Evolutionary conservation across 1,140 invertebrate species (phyloP), one percentile per base, ranked within the genome.

Genomic region (Akabosia matsudoensis): DNA sequence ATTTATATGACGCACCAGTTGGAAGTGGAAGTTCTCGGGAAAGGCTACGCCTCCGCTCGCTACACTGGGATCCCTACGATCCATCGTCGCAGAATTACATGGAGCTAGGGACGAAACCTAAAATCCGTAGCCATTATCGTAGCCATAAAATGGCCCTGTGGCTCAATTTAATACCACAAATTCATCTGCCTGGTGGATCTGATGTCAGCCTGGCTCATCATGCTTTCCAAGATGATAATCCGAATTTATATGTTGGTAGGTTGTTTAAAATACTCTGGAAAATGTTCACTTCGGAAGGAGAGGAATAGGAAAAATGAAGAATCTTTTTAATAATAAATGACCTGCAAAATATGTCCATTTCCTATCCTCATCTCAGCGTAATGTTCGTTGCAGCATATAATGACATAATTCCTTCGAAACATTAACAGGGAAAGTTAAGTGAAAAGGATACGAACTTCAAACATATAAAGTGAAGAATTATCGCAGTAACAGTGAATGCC

Each of bases 121-220:
- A 90, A 82, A 89, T 92, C 79, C 89, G 90, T 77, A 92, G 91
- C 82, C 94, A 95, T 83, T 97, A 96, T 84, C 88, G 94, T 1
- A 92, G 93, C 51, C 92, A 95, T 84, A 94, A 96, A 84, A 90
- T 96, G 87, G 94, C 93, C n/a, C 89, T 96, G 75, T 97, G 95
- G 95, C 84, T 95, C 75, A 93, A 94, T 82, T 88, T 97, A 33
- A 91, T 97, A 77, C 95, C 95, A 1, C 93, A 95, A 83, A 85
- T 93, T n/a, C 91, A 93, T 83, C 86, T 90, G 33, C 91, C 92
- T 0, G 91, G 91, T 31, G 85, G 84, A 33, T 90, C 91, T 79
- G 91, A 92, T 82, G 88, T 92, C 77, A 91, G 88, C 64, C 91
- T 92, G 89, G 86, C 90, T n/a, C 91, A 92, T 84, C 92, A 92